Conservation (phyloP, 2,113 vertebrate genomes). For the Clarias batrachus region DNA sequence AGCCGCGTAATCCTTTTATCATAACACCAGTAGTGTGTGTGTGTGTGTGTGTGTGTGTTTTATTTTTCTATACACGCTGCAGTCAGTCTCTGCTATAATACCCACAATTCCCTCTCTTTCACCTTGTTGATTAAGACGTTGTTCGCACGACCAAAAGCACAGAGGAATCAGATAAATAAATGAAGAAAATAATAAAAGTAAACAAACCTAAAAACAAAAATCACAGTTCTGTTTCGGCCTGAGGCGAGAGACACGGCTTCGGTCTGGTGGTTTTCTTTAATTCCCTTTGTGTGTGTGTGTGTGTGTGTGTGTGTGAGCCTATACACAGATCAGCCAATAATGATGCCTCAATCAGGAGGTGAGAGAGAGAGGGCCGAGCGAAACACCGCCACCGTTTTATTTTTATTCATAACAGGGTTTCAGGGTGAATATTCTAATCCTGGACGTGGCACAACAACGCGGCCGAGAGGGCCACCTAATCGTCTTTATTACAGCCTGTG, state of each 20-base stretch:
- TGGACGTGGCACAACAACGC: conserved; percentile 74
- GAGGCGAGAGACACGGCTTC: conserved; percentile 18
- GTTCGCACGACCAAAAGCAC: neutral
- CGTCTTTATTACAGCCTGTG: conserved; percentile 77
- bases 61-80: neutral
- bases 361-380: conserved; percentile 58
- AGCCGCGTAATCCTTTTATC: neutral
- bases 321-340: conserved; percentile 60
- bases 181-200: conserved; percentile 10
- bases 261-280: conserved; percentile 37
- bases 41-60: neutral
- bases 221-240: neutral
- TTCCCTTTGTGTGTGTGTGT: conserved; percentile 35
- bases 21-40: too few species aligned
- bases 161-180: conserved; percentile 28
- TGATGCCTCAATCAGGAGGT: conserved; percentile 63
- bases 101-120: conserved; percentile 29
- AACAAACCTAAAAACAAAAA: neutral
- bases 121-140: conserved; percentile 41
- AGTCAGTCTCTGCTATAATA: too few species aligned
- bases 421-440: conserved; percentile 81
- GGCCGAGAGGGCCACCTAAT: conserved; percentile 72
- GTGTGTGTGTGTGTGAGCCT: conserved; percentile 36
- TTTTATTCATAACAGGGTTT: conserved; percentile 74
- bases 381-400: conserved; percentile 56